A percentile compares a stretch with the other conserved stretches of the same genome.
phyloP scores from a whole-genome alignment of 2,113 vertebrate species.

The Phodopus roborovskii region DNA sequence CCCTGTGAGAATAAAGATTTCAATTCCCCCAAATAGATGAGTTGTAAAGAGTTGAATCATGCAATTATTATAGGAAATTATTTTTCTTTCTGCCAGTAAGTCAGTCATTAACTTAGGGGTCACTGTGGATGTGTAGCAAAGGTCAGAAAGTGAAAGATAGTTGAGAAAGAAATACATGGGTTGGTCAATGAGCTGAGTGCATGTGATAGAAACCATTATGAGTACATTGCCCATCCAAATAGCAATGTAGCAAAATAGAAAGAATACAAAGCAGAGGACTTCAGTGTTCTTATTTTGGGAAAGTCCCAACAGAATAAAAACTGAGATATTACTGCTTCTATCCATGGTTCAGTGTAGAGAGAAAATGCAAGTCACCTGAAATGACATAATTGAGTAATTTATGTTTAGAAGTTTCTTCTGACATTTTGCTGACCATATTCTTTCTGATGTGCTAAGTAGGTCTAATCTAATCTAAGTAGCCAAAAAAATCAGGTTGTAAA shows the following conservation, averaged over 20 bases:
- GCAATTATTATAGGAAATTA: conserved; percentile 46
- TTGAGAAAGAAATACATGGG: conserved; percentile 71
- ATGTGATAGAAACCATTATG: conserved; percentile 45
- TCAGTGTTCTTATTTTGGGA: conserved; percentile 48
- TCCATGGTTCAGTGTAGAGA: neutral
- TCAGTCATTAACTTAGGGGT: conserved; percentile 42
- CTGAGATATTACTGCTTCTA: conserved; percentile 49
- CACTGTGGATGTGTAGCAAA: conserved; percentile 53
- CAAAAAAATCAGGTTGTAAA: neutral
- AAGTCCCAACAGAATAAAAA: conserved; percentile 60
- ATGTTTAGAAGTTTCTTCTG: neutral
- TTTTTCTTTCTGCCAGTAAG: conserved; percentile 32
- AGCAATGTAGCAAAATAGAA: conserved; percentile 58
- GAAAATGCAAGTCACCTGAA: neutral
- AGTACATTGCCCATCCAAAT: conserved; percentile 58
- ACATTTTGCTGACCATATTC: neutral
- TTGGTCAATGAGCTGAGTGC: conserved; percentile 21
- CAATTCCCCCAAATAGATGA: conserved; percentile 25
- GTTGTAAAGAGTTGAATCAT: conserved; percentile 44
- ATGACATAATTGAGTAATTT: neutral
- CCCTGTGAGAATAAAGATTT: conserved; percentile 52
- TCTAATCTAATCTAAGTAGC: neutral
- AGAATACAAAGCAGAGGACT: conserved; percentile 11
- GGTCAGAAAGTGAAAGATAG: conserved; percentile 41
- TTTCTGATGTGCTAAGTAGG: neutral